Conservation (phyloP, 2,888 invertebrate genomes). For the Bombylius major region DNA sequence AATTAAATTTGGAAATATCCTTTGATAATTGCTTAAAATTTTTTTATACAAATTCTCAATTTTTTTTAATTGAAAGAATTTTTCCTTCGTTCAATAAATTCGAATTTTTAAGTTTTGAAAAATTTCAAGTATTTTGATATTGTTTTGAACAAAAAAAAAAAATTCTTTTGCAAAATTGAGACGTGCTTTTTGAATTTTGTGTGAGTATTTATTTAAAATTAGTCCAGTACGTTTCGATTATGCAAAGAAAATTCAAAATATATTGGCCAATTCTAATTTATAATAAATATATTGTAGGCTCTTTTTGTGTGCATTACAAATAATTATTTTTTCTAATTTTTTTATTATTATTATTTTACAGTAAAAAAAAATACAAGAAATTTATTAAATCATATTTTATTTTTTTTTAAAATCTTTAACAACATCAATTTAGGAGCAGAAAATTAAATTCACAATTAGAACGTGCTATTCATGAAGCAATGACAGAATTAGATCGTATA, state of each 20-base stretch:
- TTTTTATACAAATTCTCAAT: too few species aligned
- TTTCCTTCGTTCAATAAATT: too few species aligned
- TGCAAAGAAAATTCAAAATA: neutral
- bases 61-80: too few species aligned
- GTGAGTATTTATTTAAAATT: too few species aligned
- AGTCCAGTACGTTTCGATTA: too few species aligned
- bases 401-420: neutral
- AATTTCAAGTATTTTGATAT: too few species aligned
- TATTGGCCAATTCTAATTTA: neutral
- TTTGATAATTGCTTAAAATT: too few species aligned
- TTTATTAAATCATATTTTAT: neutral
- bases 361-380: neutral
- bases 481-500: conserved; percentile 73
- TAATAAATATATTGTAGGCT: neutral
- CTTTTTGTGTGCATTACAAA: neutral
- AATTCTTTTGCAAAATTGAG: too few species aligned
- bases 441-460: conserved; percentile 83
- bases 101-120: too few species aligned
- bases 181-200: too few species aligned
- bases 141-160: too few species aligned
- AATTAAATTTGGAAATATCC: too few species aligned
- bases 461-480: conserved; percentile 85
- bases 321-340: neutral
- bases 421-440: conserved; percentile 59
- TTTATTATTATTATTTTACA: neutral